Evolutionary conservation across 2,113 vertebrate species (phyloP), one percentile per base, ranked within the genome.

Genomic region (Prochilodus magdalenae): DNA sequence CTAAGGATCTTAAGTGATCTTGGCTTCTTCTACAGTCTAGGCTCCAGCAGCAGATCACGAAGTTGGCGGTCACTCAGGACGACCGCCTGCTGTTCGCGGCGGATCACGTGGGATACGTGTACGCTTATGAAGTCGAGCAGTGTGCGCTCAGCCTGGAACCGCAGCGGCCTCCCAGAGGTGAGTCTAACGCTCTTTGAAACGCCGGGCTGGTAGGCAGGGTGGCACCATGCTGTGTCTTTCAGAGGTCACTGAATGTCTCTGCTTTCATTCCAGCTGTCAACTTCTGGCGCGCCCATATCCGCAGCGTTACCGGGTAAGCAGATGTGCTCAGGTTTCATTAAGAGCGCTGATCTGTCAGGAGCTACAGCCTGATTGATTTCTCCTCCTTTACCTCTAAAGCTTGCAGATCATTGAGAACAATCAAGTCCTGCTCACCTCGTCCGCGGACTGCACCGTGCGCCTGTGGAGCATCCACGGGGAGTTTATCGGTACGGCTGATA

Each of bases 371-470:
- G 30, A 29, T 29, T 79, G 26, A 62, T 75, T 80, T 89, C 83
- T 84, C 15, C 73, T 88, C 29, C 13, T 88, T 88, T 57, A 44
- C 74, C 87, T 84, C 72, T 87, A 65, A 73, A 93, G 93, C 60
- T 78, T 94, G 85, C 91, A 95, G 81, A 83, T 94, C 83, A 88
- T 90, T 81, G 91, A 93, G 85, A 89, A 87, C 86, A 91, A 94
- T 70, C 89, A 87, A 82, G 78, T 90, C 87, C 85, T 95, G 72
- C 92, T 96, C 60, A 94, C 91, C 0, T 93, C 88, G 7, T 93
- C 94, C 15, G 33, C 69, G 3, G 93, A 92, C 80, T 49, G 29
- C 86, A 93, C 92, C 0, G 91, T 94, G 66, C 80, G 53, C 1
- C 88, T 95, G 6, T 94, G 94, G 93, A 93, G 89, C 30, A 53